Evolutionary conservation across 1,140 invertebrate genomes (phyloP).

Genomic region (Acromyrmex charruanus): DNA sequence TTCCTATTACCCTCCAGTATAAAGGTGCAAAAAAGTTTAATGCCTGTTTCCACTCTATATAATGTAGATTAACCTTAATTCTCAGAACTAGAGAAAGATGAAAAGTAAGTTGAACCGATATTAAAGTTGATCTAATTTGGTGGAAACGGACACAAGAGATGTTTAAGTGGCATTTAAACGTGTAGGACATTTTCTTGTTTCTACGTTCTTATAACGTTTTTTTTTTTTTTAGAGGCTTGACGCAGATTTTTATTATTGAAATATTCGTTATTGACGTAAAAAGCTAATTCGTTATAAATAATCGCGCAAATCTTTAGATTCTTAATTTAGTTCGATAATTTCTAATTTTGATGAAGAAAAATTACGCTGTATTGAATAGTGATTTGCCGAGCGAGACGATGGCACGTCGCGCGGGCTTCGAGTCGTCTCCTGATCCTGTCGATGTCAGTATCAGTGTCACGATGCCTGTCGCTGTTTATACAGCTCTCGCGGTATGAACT

Average conservation of each 20-base stretch:
- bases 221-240: neutral
- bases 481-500: neutral
- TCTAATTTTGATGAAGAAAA: conserved; percentile 9
- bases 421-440: conserved; percentile 29
- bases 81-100: too few species aligned
- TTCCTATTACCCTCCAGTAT: neutral
- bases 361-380: neutral
- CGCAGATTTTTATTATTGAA: neutral
- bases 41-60: too few species aligned
- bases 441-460: conserved; percentile 50
- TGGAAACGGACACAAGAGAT: neutral
- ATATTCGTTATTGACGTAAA: conserved; percentile 14
- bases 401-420: neutral
- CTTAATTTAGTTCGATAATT: conserved; percentile 21
- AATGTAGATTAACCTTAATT: too few species aligned
- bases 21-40: neutral
- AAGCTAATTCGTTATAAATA: conserved; percentile 10
- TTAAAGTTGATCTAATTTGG: too few species aligned
- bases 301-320: conserved; percentile 19
- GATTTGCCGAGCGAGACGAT: conserved; percentile 14
- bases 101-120: too few species aligned
- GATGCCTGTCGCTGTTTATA: conserved; percentile 8
- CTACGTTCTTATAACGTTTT: neutral
- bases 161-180: neutral
- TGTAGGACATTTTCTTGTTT: neutral